Conservation (phyloP, 2,888 invertebrate species). For the Tridacna crocea region DNA sequence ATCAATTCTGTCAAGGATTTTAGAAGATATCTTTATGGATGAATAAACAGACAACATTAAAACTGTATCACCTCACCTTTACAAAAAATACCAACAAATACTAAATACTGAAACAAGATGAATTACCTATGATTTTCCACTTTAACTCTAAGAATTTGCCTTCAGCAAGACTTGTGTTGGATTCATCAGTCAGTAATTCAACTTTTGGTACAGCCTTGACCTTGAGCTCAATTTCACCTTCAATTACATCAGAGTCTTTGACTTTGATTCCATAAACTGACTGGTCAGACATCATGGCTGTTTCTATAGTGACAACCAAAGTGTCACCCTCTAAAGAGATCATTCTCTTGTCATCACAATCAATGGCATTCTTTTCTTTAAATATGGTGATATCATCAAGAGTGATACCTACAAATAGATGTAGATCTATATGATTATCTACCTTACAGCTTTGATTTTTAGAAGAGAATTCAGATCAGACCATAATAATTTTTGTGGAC, state of each 20-base stretch:
- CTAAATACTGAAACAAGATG: no score
- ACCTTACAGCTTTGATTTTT: background rate
- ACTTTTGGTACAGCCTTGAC: conserved; percentile 1
- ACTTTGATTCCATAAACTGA: background rate
- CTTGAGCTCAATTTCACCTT: background rate
- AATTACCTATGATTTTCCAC: conserved; percentile 44
- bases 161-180: conserved; percentile 1
- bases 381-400: background rate
- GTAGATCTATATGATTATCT: no score
- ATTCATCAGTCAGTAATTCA: conserved; percentile 22
- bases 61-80: no score
- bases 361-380: background rate
- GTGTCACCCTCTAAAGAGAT: background rate
- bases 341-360: background rate
- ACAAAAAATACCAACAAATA: no score
- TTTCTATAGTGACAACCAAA: background rate
- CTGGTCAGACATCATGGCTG: background rate
- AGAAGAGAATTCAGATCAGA: background rate
- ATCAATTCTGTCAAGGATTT: no score
- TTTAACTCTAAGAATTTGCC: conserved; percentile 31
- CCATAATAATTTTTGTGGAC: no score
- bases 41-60: no score
- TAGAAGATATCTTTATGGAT: no score
- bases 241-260: background rate
- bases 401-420: background rate